Conservation (phyloP, 2,888 invertebrate species). For the Muschampia plurimacula region DNA sequence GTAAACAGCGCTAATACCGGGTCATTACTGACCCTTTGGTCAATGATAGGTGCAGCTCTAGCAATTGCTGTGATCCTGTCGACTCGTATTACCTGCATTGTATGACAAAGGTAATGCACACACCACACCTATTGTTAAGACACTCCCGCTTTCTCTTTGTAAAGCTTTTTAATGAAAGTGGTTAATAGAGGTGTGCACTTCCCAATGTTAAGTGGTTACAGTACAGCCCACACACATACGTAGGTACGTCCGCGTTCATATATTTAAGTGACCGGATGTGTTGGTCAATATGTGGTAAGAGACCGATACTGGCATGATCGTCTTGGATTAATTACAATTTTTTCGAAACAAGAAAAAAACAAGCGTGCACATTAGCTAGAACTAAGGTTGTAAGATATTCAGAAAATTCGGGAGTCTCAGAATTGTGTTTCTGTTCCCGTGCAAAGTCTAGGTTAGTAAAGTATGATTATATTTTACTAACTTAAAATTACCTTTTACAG, state of each 20-base stretch:
- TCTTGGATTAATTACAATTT: too few species aligned
- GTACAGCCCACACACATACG: neutral
- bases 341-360: too few species aligned
- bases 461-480: too few species aligned
- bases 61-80: neutral
- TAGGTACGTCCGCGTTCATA: neutral
- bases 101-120: neutral
- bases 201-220: conserved; percentile 19
- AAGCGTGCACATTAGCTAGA: too few species aligned
- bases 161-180: conserved; percentile 24
- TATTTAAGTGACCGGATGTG: neutral
- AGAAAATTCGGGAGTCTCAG: too few species aligned
- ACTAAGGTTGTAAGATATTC: too few species aligned
- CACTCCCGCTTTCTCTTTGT: conserved; percentile 18
- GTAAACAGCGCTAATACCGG: conserved; percentile 3
- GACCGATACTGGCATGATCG: too few species aligned
- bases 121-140: neutral
- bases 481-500: too few species aligned
- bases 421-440: too few species aligned
- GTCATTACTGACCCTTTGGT: conserved; percentile 1
- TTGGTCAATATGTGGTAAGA: too few species aligned
- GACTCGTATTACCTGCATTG: neutral
- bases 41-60: neutral
- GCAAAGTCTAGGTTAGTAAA: too few species aligned
- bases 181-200: conserved; percentile 18